Evolutionary conservation across 2,888 invertebrate species (phyloP).

Genomic region (Sesamia inferens): DNA sequence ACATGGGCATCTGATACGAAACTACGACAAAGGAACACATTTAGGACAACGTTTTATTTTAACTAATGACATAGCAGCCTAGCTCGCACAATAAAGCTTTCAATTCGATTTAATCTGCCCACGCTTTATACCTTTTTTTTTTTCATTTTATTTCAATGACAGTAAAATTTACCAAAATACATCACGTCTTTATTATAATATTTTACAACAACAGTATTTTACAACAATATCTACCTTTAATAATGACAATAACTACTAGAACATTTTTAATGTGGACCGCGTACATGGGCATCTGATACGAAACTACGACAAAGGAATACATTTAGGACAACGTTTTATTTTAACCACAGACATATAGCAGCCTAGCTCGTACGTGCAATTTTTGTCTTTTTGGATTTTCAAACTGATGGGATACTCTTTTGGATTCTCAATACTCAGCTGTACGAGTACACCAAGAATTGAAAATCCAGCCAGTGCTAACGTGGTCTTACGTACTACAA

Average conservation of each 20-base stretch:
- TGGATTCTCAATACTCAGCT: background rate
- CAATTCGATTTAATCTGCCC: too few relatives aligned
- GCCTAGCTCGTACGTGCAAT: background rate
- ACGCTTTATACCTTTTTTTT: too few relatives aligned
- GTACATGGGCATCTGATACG: constrained; percentile 27
- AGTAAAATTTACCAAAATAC: constrained; percentile 63
- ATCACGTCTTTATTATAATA: constrained; percentile 55
- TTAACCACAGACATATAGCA: background rate
- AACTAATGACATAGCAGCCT: background rate
- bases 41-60: background rate
- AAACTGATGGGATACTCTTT: background rate
- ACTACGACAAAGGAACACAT: constrained; percentile 24
- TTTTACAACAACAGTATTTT: constrained; percentile 60
- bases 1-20: constrained; percentile 27
- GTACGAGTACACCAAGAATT: background rate
- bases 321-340: background rate
- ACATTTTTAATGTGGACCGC: constrained; percentile 45
- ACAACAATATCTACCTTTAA: constrained; percentile 57
- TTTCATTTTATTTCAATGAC: constrained; percentile 54
- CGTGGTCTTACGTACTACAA: background rate
- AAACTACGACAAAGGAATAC: constrained; percentile 24
- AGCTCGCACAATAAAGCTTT: background rate
- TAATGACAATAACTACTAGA: constrained; percentile 48
- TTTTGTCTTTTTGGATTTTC: background rate
- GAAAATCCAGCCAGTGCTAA: background rate